phyloP scores from a whole-genome alignment of 2,113 vertebrate genomes.

The Paedocypris sp. region DNA sequence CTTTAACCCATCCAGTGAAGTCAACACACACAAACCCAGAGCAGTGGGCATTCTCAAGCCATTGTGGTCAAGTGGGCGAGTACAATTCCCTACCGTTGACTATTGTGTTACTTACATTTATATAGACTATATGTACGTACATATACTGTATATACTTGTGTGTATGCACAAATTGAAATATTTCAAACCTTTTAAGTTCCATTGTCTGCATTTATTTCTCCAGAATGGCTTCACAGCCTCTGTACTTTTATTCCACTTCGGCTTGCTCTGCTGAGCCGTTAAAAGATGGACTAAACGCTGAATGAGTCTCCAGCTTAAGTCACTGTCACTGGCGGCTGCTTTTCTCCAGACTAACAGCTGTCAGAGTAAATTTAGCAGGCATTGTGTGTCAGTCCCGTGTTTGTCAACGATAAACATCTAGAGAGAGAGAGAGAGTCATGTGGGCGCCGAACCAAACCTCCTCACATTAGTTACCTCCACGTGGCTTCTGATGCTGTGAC shows the following conservation, averaged over 20 bases:
- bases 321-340: conserved; percentile 15
- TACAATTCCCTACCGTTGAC: too few relatives aligned
- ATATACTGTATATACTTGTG: too few relatives aligned
- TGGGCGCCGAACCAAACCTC: background rate
- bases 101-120: too few relatives aligned
- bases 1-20: too few relatives aligned
- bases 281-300: conserved; percentile 18
- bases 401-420: conserved; percentile 33
- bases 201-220: too few relatives aligned
- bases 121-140: too few relatives aligned
- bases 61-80: too few relatives aligned
- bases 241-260: too few relatives aligned
- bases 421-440: background rate
- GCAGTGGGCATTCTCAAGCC: too few relatives aligned
- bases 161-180: too few relatives aligned
- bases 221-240: too few relatives aligned
- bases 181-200: background rate
- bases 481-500: background rate
- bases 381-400: conserved; percentile 33
- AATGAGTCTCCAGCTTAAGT: conserved; percentile 20
- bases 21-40: too few relatives aligned
- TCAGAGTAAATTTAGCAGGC: conserved; percentile 35
- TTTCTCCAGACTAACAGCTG: conserved; percentile 29
- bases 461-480: background rate
- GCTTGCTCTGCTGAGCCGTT: background rate